phyloP scores from a whole-genome alignment of 2,113 vertebrate species.

The Caretta caretta region DNA sequence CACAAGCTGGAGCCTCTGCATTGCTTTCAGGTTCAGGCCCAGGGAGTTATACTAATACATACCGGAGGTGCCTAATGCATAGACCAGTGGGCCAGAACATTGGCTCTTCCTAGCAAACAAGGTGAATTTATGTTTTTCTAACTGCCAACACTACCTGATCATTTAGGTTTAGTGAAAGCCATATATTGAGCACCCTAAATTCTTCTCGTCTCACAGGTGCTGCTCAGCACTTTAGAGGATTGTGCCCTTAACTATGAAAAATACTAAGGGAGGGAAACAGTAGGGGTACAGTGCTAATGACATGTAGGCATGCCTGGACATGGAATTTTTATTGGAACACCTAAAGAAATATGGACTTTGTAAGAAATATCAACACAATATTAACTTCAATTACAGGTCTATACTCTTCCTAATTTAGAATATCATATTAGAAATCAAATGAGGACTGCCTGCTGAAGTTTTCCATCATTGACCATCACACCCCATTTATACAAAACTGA shows the following conservation, averaged over 20 bases:
- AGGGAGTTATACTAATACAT: background rate
- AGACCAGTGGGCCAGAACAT: background rate
- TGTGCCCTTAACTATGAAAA: background rate
- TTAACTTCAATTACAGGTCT: background rate
- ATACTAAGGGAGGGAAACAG: background rate
- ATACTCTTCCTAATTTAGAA: background rate
- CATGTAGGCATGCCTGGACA: background rate
- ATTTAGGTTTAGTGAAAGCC: background rate
- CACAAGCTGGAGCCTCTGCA: background rate
- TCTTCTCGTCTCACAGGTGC: background rate
- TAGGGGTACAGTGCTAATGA: background rate
- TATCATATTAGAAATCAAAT: background rate
- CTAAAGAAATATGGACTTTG: background rate
- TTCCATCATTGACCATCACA: background rate
- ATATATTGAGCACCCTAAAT: accelerated
- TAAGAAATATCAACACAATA: background rate
- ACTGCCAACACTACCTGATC: accelerated
- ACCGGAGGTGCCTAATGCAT: background rate
- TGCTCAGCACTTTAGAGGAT: accelerated
- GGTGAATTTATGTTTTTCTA: background rate
- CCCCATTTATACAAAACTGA: background rate
- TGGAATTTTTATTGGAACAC: background rate
- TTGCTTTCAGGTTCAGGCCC: background rate
- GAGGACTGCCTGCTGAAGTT: accelerated
- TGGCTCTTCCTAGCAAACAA: background rate